Evolutionary conservation across 2,113 vertebrate species (phyloP), one percentile per base, ranked within the genome.

Genomic region (Phasianus colchicus): DNA sequence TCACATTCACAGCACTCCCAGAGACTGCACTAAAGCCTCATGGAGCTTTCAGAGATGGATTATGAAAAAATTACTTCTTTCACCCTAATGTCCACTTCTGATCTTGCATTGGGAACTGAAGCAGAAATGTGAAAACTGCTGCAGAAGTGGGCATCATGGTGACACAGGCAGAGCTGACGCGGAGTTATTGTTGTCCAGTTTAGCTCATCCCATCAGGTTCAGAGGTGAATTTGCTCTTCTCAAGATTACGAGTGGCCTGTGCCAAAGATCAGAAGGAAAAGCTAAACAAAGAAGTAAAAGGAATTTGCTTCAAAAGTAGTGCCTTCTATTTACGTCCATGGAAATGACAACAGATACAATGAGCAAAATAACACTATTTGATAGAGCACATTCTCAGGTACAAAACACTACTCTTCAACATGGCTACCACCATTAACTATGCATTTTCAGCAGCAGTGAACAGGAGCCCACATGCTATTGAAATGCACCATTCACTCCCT

Each of bases 141-240:
- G 74, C 0, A 0, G 60, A 64, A 2, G 6, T 45, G 38, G 29
- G 14, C 27, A 34, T 18, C n/a, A 19, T 1, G 1, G 20, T 70
- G 57, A 45, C 34, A 27, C 24, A 66, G 43, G 30, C 38, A 78
- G 52, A 85, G 45, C 18, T 66, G 50, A 34, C 8, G 8, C 5
- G 40, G 11, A 80, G 29, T 9, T 65, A 21, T 21, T 82, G 67
- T 80, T 18, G 27, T 47, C 25, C 17, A 12, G 6, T 74, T 74
- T 36, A 52, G 18, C 38, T 87, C 19, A 38, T 21, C 15, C 42
- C 34, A 70, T 47, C n/a, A 50, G 22, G 11, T 77, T 88, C 38
- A 71, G 67, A 88, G 24, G 24, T 47, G 32, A 74, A 66, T 77
- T 85, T 83, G 32, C 30, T 27, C 36, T 72, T 57, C 58, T 57